Percentiles rank a stretch among this genome's conserved stretches.
Conservation (phyloP, 2,113 vertebrate genomes). For the Laterallus jamaicensis region DNA sequence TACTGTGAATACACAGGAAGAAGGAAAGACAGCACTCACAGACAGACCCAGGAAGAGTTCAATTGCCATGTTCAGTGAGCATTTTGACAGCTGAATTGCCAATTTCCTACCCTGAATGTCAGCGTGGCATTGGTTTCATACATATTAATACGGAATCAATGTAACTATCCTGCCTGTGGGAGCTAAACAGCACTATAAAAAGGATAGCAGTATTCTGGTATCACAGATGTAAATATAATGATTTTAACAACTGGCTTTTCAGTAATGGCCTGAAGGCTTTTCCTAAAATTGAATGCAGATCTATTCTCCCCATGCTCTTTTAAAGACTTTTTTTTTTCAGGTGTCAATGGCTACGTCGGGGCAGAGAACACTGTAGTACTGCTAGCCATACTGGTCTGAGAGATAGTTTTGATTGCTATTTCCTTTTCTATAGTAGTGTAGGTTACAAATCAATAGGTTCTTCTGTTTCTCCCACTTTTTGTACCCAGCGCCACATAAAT, state of each 20-base stretch:
- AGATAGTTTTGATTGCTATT: background rate
- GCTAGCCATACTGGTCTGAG: background rate
- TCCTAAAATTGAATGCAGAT: background rate
- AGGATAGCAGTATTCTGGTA: background rate
- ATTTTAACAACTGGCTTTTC: background rate
- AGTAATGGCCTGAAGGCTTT: background rate
- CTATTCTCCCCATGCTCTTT: background rate
- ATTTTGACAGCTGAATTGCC: constrained; percentile 17
- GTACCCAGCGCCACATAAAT: background rate
- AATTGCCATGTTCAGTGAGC: background rate
- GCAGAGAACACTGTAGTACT: background rate
- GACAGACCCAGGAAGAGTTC: background rate
- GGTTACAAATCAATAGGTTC: background rate
- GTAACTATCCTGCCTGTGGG: background rate
- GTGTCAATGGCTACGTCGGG: background rate
- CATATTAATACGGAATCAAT: constrained; percentile 32
- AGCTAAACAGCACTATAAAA: background rate
- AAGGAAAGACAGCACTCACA: background rate
- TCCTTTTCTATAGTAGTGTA: background rate
- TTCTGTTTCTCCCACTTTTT: background rate
- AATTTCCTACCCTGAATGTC: constrained; percentile 22
- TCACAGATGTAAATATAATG: background rate
- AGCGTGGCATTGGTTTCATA: background rate
- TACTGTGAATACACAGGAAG: background rate
- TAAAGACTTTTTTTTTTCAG: background rate